Base-by-base conservation (phyloP, 2,113 vertebrate genomes). In the Podocnemis expansa region DNA sequence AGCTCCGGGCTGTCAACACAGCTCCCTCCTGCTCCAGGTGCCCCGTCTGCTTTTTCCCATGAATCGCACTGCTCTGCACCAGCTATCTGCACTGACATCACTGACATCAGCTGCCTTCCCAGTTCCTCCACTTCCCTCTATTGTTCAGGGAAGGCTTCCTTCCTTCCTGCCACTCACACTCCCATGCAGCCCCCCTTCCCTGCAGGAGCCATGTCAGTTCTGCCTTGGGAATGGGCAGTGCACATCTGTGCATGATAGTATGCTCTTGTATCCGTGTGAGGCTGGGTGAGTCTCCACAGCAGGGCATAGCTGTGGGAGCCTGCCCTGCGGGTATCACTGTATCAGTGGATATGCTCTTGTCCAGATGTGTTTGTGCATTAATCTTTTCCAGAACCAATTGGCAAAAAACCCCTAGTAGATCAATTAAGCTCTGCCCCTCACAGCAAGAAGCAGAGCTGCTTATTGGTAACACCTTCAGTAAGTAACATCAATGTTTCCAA, bases 41-140 rank as follows among this genome's bases (percentile, higher is more conserved):
- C 19, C 82, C 84, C 10, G 51, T 27, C 52, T n/a, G 24, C 89
- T 84, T 88, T 94, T 93, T 96, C 96, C 95, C 94, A 89, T 95
- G 93, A 93, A 95, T 95, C 96, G 96, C 5, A 60, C 96, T 82
- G 93, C 93, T 86, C 80, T 34, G 25, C 73, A 47, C 56, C 84
- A 90, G 93, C 97, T 95, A 87, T 93, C 97, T 96, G 95, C 89
- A 94, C 93, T 95, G 63, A 84, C 95, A 97, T 63, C 90, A 94
- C 95, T 94, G 93, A 90, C 94, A 90, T 95, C 87, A 70, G 58
- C 5, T 92, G 89, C 93, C 94, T 90, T 93, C 92, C 95, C 97
- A 97, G 95, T 97, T 97, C 98, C 97, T 98, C 97, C 98, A 97
- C 97, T 98, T 98, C 98, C 98, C 97, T 84, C 98, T 98, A 98